Evolutionary conservation across 2,113 vertebrate genomes (phyloP).

Genomic region (Sturnira hondurensis): DNA sequence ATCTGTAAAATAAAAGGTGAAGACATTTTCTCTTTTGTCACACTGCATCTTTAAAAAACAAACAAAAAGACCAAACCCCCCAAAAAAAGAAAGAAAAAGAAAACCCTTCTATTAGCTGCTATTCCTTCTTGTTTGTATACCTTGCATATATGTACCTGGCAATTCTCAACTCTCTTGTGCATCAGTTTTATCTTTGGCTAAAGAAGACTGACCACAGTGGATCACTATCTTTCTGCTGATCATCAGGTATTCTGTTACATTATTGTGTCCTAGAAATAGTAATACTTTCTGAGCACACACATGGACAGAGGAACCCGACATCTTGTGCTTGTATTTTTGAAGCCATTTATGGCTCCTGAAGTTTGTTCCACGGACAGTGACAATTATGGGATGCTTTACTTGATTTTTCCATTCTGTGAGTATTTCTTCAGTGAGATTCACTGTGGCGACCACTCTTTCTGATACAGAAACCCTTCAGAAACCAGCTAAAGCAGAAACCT

Average conservation of each 20-base stretch:
- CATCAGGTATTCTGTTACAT: neutral
- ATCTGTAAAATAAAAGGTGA: neutral
- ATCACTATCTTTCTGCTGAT: neutral
- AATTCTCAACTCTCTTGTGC: neutral
- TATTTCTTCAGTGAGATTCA: constrained; percentile 3
- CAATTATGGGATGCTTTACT: neutral
- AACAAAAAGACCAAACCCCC: neutral
- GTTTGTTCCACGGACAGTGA: neutral
- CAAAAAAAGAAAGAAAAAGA: neutral
- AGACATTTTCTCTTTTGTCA: neutral
- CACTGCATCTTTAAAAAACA: neutral
- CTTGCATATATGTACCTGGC: neutral
- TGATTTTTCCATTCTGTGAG: neutral
- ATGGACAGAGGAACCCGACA: neutral
- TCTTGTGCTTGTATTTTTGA: neutral
- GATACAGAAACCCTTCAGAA: neutral
- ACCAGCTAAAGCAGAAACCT: neutral
- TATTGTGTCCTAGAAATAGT: neutral
- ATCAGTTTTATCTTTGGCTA: neutral
- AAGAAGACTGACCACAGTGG: neutral
- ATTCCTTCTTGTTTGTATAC: neutral
- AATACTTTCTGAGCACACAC: neutral
- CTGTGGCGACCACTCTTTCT: neutral
- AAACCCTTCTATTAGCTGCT: neutral
- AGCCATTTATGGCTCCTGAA: neutral